A percentile compares a stretch with the other conserved stretches of the same genome.
Evolutionary conservation across 1,140 invertebrate genomes (phyloP).

Genomic region (Pollicipes pollicipes): DNA sequence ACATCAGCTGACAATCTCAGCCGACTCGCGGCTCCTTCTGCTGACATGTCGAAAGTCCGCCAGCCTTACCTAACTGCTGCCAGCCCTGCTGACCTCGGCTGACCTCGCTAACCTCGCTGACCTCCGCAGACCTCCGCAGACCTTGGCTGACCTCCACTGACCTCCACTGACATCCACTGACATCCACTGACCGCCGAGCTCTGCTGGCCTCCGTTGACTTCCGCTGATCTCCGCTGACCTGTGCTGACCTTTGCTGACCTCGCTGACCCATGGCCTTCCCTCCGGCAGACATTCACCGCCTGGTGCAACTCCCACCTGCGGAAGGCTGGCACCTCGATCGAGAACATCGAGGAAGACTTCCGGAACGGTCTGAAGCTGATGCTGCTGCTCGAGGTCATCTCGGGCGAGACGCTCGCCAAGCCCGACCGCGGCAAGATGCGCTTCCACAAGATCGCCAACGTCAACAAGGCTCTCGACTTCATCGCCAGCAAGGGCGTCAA

Average conservation of each 20-base stretch:
- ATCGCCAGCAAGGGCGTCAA: constrained; percentile 98
- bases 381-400: constrained; percentile 69
- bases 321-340: constrained; percentile 94
- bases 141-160: neutral
- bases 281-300: constrained; percentile 86
- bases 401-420: constrained; percentile 69
- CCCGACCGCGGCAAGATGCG: constrained; percentile 98
- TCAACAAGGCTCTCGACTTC: constrained; percentile 97
- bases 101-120: neutral
- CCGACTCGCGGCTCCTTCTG: no score
- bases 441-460: constrained; percentile 99
- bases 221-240: neutral
- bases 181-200: no score
- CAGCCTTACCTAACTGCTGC: no score
- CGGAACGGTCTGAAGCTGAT: constrained; percentile 97
- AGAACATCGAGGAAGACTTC: constrained; percentile 98
- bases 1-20: no score
- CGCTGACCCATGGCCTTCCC: neutral
- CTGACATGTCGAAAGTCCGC: no score
- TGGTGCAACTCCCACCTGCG: constrained; percentile 99
- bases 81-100: no score
- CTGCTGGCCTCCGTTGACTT: no score
- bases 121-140: no score
- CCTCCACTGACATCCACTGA: neutral
- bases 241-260: neutral